Evolutionary conservation across 2,888 invertebrate genomes (phyloP).

Genomic region (Ceratothoa steindachneri): DNA sequence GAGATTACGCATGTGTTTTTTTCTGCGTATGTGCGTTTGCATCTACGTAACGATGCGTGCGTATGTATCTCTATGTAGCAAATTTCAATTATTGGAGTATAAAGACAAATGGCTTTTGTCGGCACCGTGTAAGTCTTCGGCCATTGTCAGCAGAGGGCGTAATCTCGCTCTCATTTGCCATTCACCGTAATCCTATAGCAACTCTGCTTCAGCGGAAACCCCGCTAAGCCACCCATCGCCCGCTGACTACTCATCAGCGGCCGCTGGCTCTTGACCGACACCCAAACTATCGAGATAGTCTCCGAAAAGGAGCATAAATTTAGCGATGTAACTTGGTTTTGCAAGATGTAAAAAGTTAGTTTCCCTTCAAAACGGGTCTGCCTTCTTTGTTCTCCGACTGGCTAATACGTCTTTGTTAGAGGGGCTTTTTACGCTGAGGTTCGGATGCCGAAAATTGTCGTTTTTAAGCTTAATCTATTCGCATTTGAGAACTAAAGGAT

Average conservation of each 20-base stretch:
- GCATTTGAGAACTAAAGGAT: background rate
- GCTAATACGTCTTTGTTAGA: background rate
- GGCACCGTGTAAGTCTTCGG: background rate
- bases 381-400: background rate
- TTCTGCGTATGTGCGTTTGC: background rate
- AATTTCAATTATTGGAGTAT: background rate
- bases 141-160: background rate
- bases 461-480: slow-evolving; percentile 15
- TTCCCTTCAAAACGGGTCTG: background rate
- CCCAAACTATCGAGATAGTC: no score
- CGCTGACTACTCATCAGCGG: no score
- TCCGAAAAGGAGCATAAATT: background rate
- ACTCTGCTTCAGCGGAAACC: background rate
- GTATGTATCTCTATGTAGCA: background rate
- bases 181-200: background rate
- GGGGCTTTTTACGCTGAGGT: background rate
- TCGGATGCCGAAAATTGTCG: slow-evolving; percentile 1
- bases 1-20: no score
- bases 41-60: background rate
- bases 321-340: background rate
- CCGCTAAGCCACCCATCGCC: background rate
- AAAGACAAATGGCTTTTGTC: background rate
- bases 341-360: background rate
- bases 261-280: no score
- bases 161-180: background rate